phyloP scores from a whole-genome alignment of 2,888 invertebrate species.

The Aromia moschata region DNA sequence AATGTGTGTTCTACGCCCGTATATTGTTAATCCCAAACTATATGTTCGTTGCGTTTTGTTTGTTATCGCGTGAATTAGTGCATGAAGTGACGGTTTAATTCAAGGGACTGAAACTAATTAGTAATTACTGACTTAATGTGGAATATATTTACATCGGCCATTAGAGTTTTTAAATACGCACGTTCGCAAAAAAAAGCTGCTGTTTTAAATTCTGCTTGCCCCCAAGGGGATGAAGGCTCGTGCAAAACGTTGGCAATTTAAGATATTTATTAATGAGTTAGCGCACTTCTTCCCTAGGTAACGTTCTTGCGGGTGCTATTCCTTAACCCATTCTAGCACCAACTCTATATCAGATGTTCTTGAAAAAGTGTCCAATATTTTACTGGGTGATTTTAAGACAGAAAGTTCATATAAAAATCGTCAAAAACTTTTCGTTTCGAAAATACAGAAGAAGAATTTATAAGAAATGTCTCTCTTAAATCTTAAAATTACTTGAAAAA shows the following conservation, averaged over 20 bases:
- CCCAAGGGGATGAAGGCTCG: neutral
- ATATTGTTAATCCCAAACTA: slow-evolving; percentile 6
- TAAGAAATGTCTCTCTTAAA: too few relatives aligned
- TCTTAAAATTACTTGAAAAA: too few relatives aligned
- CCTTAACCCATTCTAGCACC: too few relatives aligned
- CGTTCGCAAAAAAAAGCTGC: slow-evolving; percentile 2
- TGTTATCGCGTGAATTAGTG: slow-evolving; percentile 48
- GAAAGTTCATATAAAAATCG: too few relatives aligned
- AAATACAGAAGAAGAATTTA: too few relatives aligned
- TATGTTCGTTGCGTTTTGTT: neutral
- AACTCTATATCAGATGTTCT: too few relatives aligned
- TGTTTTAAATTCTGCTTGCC: neutral
- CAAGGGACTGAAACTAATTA: slow-evolving; percentile 37
- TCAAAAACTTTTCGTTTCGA: too few relatives aligned
- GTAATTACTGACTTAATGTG: too few relatives aligned
- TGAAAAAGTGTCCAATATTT: too few relatives aligned
- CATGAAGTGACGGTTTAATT: slow-evolving; percentile 50
- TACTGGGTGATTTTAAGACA: too few relatives aligned
- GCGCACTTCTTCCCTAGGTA: too few relatives aligned
- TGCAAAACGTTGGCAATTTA: neutral
- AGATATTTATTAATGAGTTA: neutral
- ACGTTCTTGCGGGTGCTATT: too few relatives aligned
- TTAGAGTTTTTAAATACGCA: neutral
- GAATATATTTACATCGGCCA: neutral
- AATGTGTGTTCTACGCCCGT: slow-evolving; percentile 1